These are phyloP conservation scores for Galago senegalensis DNA, from an alignment of 2,797 vertebrate species.

Conservation along the genomic window DNA sequence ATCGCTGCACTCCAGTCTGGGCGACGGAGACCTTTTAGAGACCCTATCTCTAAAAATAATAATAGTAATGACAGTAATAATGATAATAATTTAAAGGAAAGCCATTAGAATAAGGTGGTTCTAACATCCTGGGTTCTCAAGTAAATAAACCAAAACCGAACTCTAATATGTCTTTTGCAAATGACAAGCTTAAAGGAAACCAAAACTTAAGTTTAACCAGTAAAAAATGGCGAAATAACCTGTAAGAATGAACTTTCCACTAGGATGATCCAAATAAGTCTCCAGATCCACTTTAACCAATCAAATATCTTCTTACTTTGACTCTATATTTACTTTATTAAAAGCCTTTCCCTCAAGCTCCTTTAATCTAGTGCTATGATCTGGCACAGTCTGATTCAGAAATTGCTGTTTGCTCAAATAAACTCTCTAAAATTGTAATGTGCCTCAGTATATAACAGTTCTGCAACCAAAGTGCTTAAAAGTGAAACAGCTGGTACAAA, in stretches of 20 bases:
- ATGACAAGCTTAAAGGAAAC: not conserved
- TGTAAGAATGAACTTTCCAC: not conserved
- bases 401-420: not conserved
- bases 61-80: not conserved
- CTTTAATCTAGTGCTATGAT: not conserved
- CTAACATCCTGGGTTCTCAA: not conserved
- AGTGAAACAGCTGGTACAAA: no score
- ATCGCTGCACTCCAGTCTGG: not conserved
- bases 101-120: not conserved
- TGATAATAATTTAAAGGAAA: not conserved
- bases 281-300: not conserved
- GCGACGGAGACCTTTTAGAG: not conserved
- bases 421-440: not conserved
- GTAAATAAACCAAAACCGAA: not conserved
- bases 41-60: not conserved
- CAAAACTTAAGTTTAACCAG: not conserved
- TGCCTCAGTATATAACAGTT: not conserved
- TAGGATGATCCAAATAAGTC: not conserved
- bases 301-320: not conserved
- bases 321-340: not conserved
- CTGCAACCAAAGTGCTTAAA: not conserved
- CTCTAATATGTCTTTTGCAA: not conserved
- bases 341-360: not conserved
- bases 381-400: not conserved
- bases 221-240: not conserved